Base-by-base conservation (phyloP, 2,797 vertebrate species). In the Molossus alvarezi region DNA sequence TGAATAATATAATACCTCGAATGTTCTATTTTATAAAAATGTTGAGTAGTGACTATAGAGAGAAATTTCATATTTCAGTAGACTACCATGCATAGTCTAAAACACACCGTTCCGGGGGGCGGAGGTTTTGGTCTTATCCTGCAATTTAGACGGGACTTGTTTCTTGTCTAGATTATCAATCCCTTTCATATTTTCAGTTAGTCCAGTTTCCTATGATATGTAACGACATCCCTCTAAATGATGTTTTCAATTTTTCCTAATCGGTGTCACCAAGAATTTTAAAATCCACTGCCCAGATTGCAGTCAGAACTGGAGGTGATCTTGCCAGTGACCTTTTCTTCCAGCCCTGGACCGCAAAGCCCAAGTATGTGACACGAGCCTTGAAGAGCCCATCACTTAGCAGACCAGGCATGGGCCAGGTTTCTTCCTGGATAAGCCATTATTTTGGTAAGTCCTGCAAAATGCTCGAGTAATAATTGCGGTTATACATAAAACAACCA, bases 1-100 rank as follows among this genome's bases (percentile, higher is more conserved):
- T 67, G 6, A 88, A 64, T 21, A 84, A 62, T 89, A 21, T 10
- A 86, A 75, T 62, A 83, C 18, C n/a, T 95, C 81, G 67, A 37
- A 87, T 37, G 17, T 72, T 64, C 15, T 64, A 81, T 48, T 79
- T 90, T 37, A 67, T 73, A n/a, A 67, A 87, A 58, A 13, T 75
- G 11, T 91, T 10, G 13, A 23, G 33, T 51, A 17, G 55, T 81
- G 14, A 82, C 10, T 88, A 1, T n/a, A 60, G 69, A 41, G 3
- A 60, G 8, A 64, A 87, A 83, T 41, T 60, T 51, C 13, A 23
- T 62, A 4, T 67, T 67, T 76, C 41, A 55, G 1, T 64, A 27
- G 53, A 57, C 75, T 69, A 62, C 3, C 13, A 20, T 33, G 14
- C 6, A 15, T 45, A 37, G 88, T 69, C n/a, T 92, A 53, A 62